Evolutionary conservation across 2,797 vertebrate genomes (phyloP).

Genomic region (Lagodon rhomboides): DNA sequence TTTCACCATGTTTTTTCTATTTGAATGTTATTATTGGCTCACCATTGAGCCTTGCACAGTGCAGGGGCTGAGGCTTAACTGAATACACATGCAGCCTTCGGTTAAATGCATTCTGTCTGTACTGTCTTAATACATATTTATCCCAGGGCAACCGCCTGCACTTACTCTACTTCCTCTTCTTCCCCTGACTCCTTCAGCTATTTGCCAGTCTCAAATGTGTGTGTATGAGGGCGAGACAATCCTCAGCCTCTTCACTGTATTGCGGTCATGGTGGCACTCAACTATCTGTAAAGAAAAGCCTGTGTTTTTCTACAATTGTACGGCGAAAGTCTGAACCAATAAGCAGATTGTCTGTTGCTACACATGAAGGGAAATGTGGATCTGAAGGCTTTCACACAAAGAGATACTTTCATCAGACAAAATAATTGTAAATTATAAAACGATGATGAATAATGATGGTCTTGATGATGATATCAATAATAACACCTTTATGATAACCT

Average conservation of each 20-base stretch:
- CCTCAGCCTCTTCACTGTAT: slow-evolving; percentile 50
- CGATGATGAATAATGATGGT: slow-evolving; percentile 67
- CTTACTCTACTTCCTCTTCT: not conserved
- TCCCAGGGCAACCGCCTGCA: not conserved
- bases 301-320: slow-evolving; percentile 53
- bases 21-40: slow-evolving; percentile 56
- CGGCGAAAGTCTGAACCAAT: slow-evolving; percentile 39
- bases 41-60: slow-evolving; percentile 44
- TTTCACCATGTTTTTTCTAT: slow-evolving; percentile 55
- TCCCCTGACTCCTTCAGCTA: slow-evolving; percentile 9
- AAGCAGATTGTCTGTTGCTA: slow-evolving; percentile 40
- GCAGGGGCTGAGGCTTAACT: slow-evolving; percentile 50
- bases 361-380: slow-evolving; percentile 55
- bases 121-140: slow-evolving; percentile 43
- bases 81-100: slow-evolving; percentile 47
- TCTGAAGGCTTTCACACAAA: slow-evolving; percentile 45
- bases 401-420: slow-evolving; percentile 63
- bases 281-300: slow-evolving; percentile 38
- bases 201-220: slow-evolving; percentile 17
- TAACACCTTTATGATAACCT: slow-evolving; percentile 72
- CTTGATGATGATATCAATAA: slow-evolving; percentile 73
- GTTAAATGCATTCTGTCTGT: slow-evolving; percentile 30
- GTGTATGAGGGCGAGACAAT: slow-evolving; percentile 30
- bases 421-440: slow-evolving; percentile 71
- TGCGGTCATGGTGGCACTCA: slow-evolving; percentile 28